Evolutionary conservation across 2,113 vertebrate species (phyloP).

Genomic region (Cheirogaleus medius): DNA sequence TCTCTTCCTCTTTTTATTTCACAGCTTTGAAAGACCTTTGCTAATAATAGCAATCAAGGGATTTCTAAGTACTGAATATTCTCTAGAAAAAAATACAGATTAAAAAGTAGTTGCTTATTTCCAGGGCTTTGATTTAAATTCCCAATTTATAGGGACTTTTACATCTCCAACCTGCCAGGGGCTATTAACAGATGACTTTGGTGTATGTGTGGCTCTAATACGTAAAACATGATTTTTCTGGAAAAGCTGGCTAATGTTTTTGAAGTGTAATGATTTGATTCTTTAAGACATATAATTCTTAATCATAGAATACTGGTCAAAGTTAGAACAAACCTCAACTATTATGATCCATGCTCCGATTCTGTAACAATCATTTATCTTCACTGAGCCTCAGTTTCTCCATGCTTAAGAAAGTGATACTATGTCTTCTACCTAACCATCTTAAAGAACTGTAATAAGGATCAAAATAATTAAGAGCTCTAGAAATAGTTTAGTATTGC

Average conservation of each 20-base stretch:
- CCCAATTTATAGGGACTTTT: background rate
- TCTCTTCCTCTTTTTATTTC: conserved; percentile 1
- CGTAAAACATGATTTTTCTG: conserved; percentile 18
- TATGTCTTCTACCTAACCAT: background rate
- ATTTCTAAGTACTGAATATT: background rate
- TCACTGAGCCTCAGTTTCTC: background rate
- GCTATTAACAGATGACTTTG: background rate
- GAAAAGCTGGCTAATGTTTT: background rate
- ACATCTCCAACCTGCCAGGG: background rate
- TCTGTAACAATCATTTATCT: background rate
- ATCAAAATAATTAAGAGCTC: background rate
- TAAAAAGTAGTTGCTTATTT: conserved; percentile 31
- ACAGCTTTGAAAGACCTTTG: conserved; percentile 41
- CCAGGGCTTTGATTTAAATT: conserved; percentile 45
- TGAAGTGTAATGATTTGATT: background rate
- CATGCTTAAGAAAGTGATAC: background rate
- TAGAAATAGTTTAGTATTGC: background rate
- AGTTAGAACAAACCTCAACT: background rate
- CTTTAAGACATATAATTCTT: background rate
- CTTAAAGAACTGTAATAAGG: background rate
- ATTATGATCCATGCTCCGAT: background rate
- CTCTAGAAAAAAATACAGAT: conserved; percentile 22
- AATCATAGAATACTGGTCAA: background rate
- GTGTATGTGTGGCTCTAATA: conserved; percentile 2
- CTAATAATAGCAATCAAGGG: conserved; percentile 18